These are phyloP conservation scores for Pseudoips prasinana DNA, from an alignment of 2,888 invertebrate species.

Conservation along the genomic window DNA sequence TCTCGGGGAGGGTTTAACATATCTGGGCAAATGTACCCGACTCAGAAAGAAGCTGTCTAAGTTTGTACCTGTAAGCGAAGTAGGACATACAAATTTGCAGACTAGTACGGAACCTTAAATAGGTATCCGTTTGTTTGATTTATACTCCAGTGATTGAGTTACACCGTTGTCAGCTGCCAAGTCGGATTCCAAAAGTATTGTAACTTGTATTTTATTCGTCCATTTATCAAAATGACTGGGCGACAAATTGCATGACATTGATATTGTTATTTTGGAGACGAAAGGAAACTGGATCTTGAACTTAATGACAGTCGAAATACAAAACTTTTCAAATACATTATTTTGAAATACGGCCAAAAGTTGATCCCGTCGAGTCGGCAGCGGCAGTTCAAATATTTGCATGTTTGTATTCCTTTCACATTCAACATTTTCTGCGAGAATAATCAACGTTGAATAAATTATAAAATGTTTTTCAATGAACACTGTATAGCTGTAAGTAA, in stretches of 20 bases:
- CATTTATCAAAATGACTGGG: constrained; percentile 35
- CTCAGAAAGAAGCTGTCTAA: too few species aligned
- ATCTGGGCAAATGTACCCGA: too few species aligned
- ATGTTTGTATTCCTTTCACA: constrained; percentile 38
- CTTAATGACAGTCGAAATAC: constrained; percentile 44
- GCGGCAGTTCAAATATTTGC: constrained; percentile 46
- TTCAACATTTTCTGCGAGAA: constrained; percentile 24
- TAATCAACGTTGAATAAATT: constrained; percentile 14
- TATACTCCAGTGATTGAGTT: constrained; percentile 26
- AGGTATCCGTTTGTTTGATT: constrained; percentile 28
- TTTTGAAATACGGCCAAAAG: constrained; percentile 47
- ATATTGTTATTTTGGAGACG: constrained; percentile 44
- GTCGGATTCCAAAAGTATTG: constrained; percentile 22
- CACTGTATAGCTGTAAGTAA: neutral
- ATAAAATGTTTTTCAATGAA: neutral
- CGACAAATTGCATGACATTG: constrained; percentile 40
- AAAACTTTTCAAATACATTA: constrained; percentile 55
- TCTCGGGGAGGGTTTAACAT: too few species aligned
- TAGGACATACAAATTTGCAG: too few species aligned
- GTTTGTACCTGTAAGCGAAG: too few species aligned
- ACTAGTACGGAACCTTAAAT: too few species aligned
- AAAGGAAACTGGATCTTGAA: constrained; percentile 30
- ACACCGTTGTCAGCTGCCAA: constrained; percentile 20
- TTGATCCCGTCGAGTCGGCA: constrained; percentile 40
- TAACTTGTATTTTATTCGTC: constrained; percentile 28